Base-by-base conservation (phyloP, 1,140 invertebrate genomes). In the Bombus confusus region DNA sequence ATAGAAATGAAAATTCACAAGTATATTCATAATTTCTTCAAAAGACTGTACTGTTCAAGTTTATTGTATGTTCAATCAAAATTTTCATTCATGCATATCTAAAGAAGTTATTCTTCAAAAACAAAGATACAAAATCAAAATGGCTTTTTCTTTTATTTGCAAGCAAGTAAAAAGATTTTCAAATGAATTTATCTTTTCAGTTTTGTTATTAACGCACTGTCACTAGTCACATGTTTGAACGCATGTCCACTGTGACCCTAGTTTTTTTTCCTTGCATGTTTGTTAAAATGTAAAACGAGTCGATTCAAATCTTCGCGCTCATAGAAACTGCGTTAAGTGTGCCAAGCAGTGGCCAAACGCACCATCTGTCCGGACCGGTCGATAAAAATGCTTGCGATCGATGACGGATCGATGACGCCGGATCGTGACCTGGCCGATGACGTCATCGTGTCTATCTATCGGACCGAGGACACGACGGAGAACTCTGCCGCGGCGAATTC, bases 401-500 rank as follows among this genome's bases (percentile, higher is more conserved):
- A 72, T 43, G 69, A 78, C 39, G 68, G 81, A 52, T 22, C 47
- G 47, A 52, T 22, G 25, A 64, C 39, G 64, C 9, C 34, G 37
- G n/a, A 43, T 39, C 72, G 47, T n/a, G 25, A 25, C 5, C 37
- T 22, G 37, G 9, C 22, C 37, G 22, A 57, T 31, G 85, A 34
- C 47, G 28, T 69, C 85, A 71, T 57, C 31, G 37, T 52, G 52
- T 43, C 57, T 15, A 31, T n/a, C 52, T 12, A 18, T 6, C 31
- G 47, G 41, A 39, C 69, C 6, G 83, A 15, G 39, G 28, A 75
- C 89, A 74, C 86, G 88, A 85, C 89, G 87, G 86, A 85, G 86
- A 88, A 86, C 76, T 85, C 87, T 88, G 92, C 93, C 92, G 93
- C 92, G 94, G 88, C 92, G 92, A 94, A 92, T 93, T 93, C 89